These are phyloP conservation scores for Anolis sagrei DNA, from an alignment of 2,113 vertebrate species.

Conservation along the genomic window DNA sequence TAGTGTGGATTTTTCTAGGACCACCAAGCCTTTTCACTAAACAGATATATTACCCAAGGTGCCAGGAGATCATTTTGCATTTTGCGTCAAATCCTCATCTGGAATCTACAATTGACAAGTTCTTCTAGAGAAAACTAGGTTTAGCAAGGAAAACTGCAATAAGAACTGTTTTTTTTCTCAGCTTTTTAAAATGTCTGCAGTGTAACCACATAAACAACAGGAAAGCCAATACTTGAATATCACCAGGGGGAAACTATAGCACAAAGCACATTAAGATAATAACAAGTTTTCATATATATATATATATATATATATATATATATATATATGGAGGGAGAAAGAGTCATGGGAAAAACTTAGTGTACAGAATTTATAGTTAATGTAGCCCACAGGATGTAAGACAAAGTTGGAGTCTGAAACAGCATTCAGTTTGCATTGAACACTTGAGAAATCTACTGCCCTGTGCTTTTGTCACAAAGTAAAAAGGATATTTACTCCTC, in stretches of 20 bases:
- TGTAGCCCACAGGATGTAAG: conserved; percentile 25
- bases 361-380: conserved; percentile 54
- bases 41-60: background rate
- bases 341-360: conserved; percentile 34
- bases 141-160: background rate
- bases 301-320: conserved; percentile 24
- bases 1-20: background rate
- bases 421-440: background rate
- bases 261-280: conserved; percentile 38
- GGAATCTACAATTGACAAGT: background rate
- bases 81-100: background rate
- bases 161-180: background rate
- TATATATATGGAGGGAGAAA: background rate
- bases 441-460: conserved; percentile 52
- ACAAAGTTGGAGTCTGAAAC: conserved; percentile 50
- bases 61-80: background rate
- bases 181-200: background rate
- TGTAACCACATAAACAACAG: conserved; percentile 18
- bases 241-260: background rate
- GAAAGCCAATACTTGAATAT: conserved; percentile 46
- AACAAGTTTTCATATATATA: conserved; percentile 6
- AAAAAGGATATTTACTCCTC: conserved; percentile 60
- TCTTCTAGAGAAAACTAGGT: background rate
- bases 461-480: conserved; percentile 41
- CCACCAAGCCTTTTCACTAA: background rate